A percentile compares a stretch with the other conserved stretches of the same genome.
Evolutionary conservation across 53 echinoderm and acorn worm species (phyloP).

Genomic region (Antedon mediterranea): DNA sequence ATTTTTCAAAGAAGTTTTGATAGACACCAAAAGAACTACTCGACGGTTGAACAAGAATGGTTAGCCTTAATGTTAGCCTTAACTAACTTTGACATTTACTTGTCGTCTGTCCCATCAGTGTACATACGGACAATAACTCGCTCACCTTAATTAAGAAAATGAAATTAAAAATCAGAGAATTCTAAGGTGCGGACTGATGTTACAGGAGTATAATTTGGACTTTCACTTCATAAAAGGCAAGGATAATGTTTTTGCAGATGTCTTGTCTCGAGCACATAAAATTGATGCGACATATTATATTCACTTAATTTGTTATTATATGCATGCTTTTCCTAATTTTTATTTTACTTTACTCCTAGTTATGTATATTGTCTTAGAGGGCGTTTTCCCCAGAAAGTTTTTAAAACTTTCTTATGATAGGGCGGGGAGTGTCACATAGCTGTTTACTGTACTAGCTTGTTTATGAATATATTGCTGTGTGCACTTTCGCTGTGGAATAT

Average conservation of each 20-base stretch:
- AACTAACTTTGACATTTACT: constrained; percentile 38
- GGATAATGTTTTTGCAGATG: not conserved
- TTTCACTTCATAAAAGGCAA: not conserved
- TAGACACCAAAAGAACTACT: constrained; percentile 47
- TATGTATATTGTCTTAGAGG: too few relatives aligned
- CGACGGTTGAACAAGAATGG: constrained; percentile 44
- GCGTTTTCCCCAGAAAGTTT: too few relatives aligned
- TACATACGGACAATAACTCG: not conserved
- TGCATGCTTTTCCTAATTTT: too few relatives aligned
- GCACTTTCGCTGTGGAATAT: too few relatives aligned
- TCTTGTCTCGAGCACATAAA: not conserved
- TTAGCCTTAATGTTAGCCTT: constrained; percentile 28
- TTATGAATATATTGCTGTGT: too few relatives aligned
- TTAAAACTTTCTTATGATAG: too few relatives aligned
- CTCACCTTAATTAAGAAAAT: not conserved
- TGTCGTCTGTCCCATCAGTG: not conserved
- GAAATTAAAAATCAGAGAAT: not conserved
- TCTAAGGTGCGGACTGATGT: not conserved
- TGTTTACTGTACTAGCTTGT: too few relatives aligned
- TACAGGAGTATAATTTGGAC: not conserved
- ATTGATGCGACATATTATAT: too few relatives aligned
- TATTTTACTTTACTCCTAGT: too few relatives aligned
- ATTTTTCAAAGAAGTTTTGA: constrained; percentile 33
- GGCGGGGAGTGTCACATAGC: too few relatives aligned
- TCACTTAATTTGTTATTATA: too few relatives aligned